Percentiles rank a stretch among this genome's conserved stretches.
Conservation (phyloP, 2,113 vertebrate species). For the Microcebus tavaratra region DNA sequence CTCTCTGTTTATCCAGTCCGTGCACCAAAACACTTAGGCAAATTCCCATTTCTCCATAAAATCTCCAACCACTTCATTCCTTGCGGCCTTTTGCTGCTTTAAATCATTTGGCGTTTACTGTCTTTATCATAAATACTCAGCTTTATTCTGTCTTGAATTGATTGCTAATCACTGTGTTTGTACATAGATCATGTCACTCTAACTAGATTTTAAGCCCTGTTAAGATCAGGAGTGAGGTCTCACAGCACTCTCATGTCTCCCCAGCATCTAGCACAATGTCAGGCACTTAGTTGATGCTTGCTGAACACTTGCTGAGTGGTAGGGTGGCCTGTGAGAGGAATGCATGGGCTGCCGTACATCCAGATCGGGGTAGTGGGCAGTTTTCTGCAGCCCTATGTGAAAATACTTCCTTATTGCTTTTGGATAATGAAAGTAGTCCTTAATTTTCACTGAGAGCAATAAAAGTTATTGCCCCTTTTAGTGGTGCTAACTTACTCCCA, state of each 20-base stretch:
- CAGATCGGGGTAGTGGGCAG: not conserved
- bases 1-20: constrained; percentile 36
- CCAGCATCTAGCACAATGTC: not conserved
- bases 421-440: constrained; percentile 61
- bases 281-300: not conserved
- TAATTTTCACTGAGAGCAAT: constrained; percentile 57
- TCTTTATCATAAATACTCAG: constrained; percentile 40
- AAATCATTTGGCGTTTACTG: constrained; percentile 54
- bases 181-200: not conserved
- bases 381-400: not conserved
- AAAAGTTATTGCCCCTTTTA: constrained; percentile 71
- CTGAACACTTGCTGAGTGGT: not conserved
- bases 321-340: not conserved
- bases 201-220: constrained; percentile 24
- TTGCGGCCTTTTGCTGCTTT: not conserved
- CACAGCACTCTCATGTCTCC: not conserved
- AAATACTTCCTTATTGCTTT: constrained; percentile 53
- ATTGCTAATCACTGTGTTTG: constrained; percentile 47
- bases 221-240: not conserved
- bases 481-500: constrained; percentile 43
- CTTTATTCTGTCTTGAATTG: constrained; percentile 24
- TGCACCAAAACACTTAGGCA: constrained; percentile 10
- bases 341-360: not conserved
- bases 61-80: constrained; percentile 40
- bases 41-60: constrained; percentile 36